A percentile compares a stretch with the other conserved stretches of the same genome.
These are phyloP conservation scores for Harpalus rubripes DNA, from an alignment of 2,888 invertebrate genomes.

Conservation along the genomic window DNA sequence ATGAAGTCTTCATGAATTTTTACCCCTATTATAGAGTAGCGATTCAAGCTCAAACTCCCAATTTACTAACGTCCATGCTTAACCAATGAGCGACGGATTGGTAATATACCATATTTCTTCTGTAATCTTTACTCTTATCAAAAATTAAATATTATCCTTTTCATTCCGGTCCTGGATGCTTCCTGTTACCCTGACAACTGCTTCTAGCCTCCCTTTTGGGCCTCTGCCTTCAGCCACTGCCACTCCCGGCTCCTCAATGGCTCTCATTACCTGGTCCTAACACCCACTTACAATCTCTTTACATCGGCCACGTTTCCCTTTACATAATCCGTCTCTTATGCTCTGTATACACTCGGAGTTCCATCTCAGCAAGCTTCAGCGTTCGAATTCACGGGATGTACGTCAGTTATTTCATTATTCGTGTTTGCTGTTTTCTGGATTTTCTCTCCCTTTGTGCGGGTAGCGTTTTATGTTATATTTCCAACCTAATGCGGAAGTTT, in stretches of 20 bases:
- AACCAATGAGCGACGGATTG: too few relatives aligned
- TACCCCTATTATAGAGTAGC: too few relatives aligned
- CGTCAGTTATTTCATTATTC: constrained; percentile 49
- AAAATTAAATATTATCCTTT: background rate
- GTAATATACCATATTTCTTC: background rate
- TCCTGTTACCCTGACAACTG: constrained; percentile 33
- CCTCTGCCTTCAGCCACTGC: background rate
- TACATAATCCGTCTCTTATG: constrained; percentile 6
- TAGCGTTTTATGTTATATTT: constrained; percentile 9
- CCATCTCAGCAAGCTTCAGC: background rate
- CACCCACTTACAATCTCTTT: constrained; percentile 38
- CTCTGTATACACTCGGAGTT: background rate
- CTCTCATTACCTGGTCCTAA: constrained; percentile 43
- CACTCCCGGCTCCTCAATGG: constrained; percentile 13
- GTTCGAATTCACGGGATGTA: constrained; percentile 20
- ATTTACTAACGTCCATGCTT: too few relatives aligned
- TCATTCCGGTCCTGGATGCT: constrained; percentile 14
- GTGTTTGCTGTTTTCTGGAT: constrained; percentile 40
- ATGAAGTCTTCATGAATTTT: too few relatives aligned
- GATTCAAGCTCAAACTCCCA: too few relatives aligned
- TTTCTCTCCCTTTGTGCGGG: constrained; percentile 26
- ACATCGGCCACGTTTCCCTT: constrained; percentile 5
- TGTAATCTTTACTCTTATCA: background rate
- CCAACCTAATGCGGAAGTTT: constrained; percentile 13
- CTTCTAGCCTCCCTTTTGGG: constrained; percentile 10